Evolutionary conservation across 1,140 invertebrate genomes (phyloP).

Genomic region (Eupeodes corollae): DNA sequence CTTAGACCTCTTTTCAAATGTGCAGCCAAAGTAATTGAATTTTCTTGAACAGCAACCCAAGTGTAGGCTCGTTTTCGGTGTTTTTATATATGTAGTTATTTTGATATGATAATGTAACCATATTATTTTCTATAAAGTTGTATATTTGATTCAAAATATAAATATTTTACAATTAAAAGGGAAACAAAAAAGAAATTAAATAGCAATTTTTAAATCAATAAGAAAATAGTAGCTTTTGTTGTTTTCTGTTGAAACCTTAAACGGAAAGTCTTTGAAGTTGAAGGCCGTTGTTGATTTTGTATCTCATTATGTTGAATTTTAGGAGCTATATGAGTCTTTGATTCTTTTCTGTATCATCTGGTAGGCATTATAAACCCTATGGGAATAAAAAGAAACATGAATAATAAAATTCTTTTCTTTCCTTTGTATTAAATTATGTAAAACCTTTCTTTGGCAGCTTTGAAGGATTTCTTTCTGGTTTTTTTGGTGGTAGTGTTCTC

Average conservation of each 20-base stretch:
- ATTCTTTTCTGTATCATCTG: conserved; percentile 57
- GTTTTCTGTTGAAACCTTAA: not conserved
- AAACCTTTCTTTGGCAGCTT: conserved; percentile 34
- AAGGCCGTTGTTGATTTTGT: not conserved
- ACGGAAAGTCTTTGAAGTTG: too few species aligned
- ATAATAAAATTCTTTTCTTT: conserved; percentile 2
- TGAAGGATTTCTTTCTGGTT: conserved; percentile 39
- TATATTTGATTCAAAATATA: not conserved
- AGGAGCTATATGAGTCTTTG: conserved; percentile 53
- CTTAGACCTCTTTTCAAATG: too few species aligned
- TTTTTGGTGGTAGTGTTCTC: conserved; percentile 37
- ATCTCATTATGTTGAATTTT: conserved; percentile 7
- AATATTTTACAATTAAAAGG: not conserved
- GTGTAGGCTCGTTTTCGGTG: too few species aligned
- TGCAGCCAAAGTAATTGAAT: too few species aligned
- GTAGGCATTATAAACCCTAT: conserved; percentile 52
- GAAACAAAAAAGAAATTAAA: not conserved
- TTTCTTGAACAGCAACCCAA: too few species aligned
- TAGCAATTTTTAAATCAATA: too few species aligned
- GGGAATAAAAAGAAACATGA: conserved; percentile 13
- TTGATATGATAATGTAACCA: too few species aligned
- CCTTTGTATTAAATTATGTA: not conserved
- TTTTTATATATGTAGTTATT: too few species aligned
- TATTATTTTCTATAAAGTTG: not conserved
- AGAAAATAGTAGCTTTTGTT: not conserved